phyloP scores from a whole-genome alignment of 1,140 invertebrate species.

The Melanaphis sacchari region DNA sequence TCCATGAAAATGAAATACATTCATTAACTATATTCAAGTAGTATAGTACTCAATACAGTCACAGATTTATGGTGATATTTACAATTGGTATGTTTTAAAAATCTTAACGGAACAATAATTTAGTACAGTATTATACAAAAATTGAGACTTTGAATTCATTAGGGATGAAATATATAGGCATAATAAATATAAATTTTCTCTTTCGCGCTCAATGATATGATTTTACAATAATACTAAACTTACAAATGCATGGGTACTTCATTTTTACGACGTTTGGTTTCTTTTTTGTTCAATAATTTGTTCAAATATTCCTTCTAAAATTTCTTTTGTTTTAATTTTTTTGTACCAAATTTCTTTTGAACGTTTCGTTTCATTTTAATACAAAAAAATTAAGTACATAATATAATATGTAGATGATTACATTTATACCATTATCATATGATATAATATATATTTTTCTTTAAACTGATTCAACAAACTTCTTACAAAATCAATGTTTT shows the following conservation, averaged over 20 bases:
- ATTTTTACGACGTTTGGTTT: not conserved
- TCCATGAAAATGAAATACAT: not conserved
- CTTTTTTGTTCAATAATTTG: not conserved
- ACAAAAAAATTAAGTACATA: not conserved
- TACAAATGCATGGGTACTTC: not conserved
- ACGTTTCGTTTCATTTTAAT: not conserved
- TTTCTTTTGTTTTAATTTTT: not conserved
- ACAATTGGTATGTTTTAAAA: not conserved
- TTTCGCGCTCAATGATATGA: not conserved
- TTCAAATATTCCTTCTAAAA: not conserved
- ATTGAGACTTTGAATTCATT: not conserved
- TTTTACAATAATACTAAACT: conserved; percentile 18
- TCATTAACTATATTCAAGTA: not conserved
- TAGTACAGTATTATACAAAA: not conserved
- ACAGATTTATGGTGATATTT: not conserved
- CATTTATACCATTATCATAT: not conserved
- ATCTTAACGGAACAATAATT: not conserved
- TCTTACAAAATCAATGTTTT: not conserved
- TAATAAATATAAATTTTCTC: not conserved
- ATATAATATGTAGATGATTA: not conserved
- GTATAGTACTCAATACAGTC: not conserved
- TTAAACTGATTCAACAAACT: not conserved
- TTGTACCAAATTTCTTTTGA: not conserved
- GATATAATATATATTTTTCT: not conserved
- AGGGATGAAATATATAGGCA: not conserved